Percentiles rank a stretch among this genome's conserved stretches.
Conservation (phyloP, 2,113 vertebrate species). For the human region GRCh38 chr4:146645501-146646000, state of each 20-base stretch:
- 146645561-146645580: not conserved
- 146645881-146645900: conserved; percentile 82
- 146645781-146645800: conserved; percentile 3
- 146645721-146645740: conserved; percentile 29
- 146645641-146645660: conserved; percentile 29
- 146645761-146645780: not conserved
- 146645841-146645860: conserved; percentile 73
- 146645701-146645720: not conserved
- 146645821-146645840: conserved; percentile 34
- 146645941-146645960: conserved; percentile 95
- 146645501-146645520: conserved; percentile 35
- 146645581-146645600: conserved; percentile 13
- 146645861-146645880: conserved; percentile 86
- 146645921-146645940: conserved; percentile 91
- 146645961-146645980: conserved; percentile 99
- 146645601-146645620: not conserved
- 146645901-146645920: conserved; percentile 77
- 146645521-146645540: not conserved
- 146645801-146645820: conserved; percentile 62
- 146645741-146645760: not conserved
- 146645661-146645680: conserved; percentile 26
- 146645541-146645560: not conserved
- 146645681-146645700: not conserved
- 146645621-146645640: not conserved
- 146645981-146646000: conserved; percentile 99